Base-by-base conservation (phyloP, 2,888 invertebrate species). In the Gryllus longicercus region DNA sequence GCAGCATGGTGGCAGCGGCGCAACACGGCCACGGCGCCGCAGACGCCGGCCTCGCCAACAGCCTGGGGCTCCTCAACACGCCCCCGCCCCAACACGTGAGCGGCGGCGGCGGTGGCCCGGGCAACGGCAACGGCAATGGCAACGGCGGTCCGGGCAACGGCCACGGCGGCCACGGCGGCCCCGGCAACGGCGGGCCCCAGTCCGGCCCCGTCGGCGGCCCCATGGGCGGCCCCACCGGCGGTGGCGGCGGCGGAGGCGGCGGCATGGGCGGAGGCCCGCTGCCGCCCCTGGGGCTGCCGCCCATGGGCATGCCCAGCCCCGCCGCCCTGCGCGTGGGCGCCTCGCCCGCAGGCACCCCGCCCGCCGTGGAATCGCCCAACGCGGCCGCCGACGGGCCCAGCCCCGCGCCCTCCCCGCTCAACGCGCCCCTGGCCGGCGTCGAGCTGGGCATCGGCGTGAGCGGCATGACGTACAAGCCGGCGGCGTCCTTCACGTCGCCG, bases 1-100 rank as follows among this genome's bases (percentile, higher is more conserved):
- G 93, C 90, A 93, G 91, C 87, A 93, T 93, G 93, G 93, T 93
- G 81, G 94, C 94, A 1, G 92, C 92, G 10, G 88, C 88, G 8
- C 87, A 88, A 85, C 85, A 87, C 84, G 84, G 88, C 85, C 83
- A 86, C 83, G 83, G 84, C 88, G 85, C 88, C 90, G 86, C 89
- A 90, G 88, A 90, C 51, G 77, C 81, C 77, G 78, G 82, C 11
- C 80, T 82, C 25, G 82, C 78, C 23, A 79, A 81, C 81, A 79
- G 79, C 79, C 63, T 81, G 51, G 80, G 82, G 18, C 75, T 79
- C 63, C 38, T 82, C 63, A 74, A 80, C 80, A 78, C 81, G 50
- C 76, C 81, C 50, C 51, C 81, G 23, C 76, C 79, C 23, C 50
- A 25, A 5, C 81, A 76, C 14, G 14, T 25, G 78, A 23, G 75